Conservation (phyloP, 2,888 invertebrate genomes). For the Phengaris alcon region DNA sequence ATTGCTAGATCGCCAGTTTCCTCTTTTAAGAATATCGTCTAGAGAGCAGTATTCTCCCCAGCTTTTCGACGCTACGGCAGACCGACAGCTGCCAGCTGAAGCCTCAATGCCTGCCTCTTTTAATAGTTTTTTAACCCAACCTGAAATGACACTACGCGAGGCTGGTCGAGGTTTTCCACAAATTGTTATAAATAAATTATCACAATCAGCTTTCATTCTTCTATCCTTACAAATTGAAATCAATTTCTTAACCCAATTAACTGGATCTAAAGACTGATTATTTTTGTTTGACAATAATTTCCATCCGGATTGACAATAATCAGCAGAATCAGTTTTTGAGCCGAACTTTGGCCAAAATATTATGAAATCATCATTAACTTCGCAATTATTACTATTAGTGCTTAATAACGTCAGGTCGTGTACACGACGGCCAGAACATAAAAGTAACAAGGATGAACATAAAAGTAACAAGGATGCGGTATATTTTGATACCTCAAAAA, state of each 20-base stretch:
- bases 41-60: slow-evolving; percentile 36
- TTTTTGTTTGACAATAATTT: slow-evolving; percentile 29
- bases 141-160: no score
- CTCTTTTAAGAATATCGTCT: slow-evolving; percentile 36
- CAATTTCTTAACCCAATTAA: slow-evolving; percentile 32
- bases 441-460: no score
- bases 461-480: slow-evolving; percentile 28
- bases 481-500: slow-evolving; percentile 29
- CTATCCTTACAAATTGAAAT: slow-evolving; percentile 22
- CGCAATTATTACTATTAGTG: neutral
- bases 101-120: slow-evolving; percentile 35
- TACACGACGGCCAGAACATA: slow-evolving; percentile 31
- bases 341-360: slow-evolving; percentile 31
- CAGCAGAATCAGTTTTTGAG: slow-evolving; percentile 37
- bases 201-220: slow-evolving; percentile 1
- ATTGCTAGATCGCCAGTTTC: slow-evolving; percentile 36
- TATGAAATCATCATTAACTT: slow-evolving; percentile 12
- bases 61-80: slow-evolving; percentile 39
- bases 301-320: slow-evolving; percentile 31
- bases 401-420: slow-evolving; percentile 33
- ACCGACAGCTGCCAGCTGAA: slow-evolving; percentile 35
- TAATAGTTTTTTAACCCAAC: no score
- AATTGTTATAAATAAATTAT: neutral
- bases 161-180: no score
- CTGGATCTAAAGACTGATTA: slow-evolving; percentile 32